Conservation (phyloP, 2,797 vertebrate genomes). For the Danio jaintianensis region DNA sequence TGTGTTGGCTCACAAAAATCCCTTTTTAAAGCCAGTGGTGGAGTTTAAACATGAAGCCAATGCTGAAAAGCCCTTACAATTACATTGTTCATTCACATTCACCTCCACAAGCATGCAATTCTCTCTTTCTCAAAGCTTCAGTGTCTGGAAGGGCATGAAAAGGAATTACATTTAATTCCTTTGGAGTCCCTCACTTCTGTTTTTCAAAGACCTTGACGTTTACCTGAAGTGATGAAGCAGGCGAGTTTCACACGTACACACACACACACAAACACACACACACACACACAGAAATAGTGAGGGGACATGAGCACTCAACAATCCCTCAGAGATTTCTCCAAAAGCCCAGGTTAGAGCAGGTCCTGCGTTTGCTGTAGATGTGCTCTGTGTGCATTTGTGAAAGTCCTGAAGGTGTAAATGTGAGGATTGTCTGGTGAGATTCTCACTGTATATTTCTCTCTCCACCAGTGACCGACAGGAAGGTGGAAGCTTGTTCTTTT, state of each 20-base stretch:
- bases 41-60: neutral
- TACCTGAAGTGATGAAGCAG: conserved; percentile 33
- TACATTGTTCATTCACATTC: neutral
- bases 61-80: neutral
- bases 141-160: conserved; percentile 1
- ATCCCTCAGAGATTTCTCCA: conserved; percentile 37
- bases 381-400: conserved; percentile 21
- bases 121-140: neutral
- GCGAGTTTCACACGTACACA: conserved; percentile 20
- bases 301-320: conserved; percentile 48
- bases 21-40: neutral
- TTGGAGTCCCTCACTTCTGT: neutral
- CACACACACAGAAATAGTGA: conserved; percentile 35
- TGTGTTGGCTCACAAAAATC: neutral
- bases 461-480: neutral
- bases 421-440: conserved; percentile 45
- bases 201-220: conserved; percentile 50
- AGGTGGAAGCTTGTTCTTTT: neutral
- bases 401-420: conserved; percentile 68
- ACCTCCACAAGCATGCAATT: neutral
- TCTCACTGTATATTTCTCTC: conserved; percentile 26
- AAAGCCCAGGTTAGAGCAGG: neutral
- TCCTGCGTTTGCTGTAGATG: neutral
- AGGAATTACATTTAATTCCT: conserved; percentile 14
- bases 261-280: conserved; percentile 52